Conservation (phyloP, 2,113 vertebrate species). For the Ardeotis arabs region DNA sequence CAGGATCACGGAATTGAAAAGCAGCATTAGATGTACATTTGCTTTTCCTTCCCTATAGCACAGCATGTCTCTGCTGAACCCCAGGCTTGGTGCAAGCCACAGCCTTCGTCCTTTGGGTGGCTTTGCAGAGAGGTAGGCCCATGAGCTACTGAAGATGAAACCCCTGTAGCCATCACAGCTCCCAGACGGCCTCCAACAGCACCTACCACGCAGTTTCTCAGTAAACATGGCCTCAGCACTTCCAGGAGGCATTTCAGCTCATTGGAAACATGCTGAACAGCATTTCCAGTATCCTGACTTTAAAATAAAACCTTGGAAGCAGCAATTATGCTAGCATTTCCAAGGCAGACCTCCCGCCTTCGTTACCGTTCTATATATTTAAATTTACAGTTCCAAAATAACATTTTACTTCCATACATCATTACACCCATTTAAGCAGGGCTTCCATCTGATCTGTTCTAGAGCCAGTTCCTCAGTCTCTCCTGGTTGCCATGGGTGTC, state of each 20-base stretch:
- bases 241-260: conserved; percentile 23
- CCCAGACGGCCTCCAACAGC: neutral
- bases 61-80: neutral
- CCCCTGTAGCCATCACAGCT: neutral
- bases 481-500: neutral
- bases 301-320: conserved; percentile 50
- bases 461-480: neutral
- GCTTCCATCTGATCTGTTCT: neutral
- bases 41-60: neutral
- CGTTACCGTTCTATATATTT: neutral
- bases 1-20: neutral
- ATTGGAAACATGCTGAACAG: neutral
- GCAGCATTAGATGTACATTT: neutral
- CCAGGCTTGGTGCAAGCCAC: neutral
- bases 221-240: neutral
- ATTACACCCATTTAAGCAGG: neutral
- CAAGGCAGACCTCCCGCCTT: neutral
- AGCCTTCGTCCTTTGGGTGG: neutral
- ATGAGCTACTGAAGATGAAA: rapidly evolving
- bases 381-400: conserved; percentile 10
- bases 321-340: conserved; percentile 13
- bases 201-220: neutral
- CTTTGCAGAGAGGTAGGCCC: neutral
- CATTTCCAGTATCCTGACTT: conserved; percentile 2
- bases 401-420: conserved; percentile 9